Evolutionary conservation across 92 coral and sea anemone species (phyloP).

Genomic region (Metridium senile): DNA sequence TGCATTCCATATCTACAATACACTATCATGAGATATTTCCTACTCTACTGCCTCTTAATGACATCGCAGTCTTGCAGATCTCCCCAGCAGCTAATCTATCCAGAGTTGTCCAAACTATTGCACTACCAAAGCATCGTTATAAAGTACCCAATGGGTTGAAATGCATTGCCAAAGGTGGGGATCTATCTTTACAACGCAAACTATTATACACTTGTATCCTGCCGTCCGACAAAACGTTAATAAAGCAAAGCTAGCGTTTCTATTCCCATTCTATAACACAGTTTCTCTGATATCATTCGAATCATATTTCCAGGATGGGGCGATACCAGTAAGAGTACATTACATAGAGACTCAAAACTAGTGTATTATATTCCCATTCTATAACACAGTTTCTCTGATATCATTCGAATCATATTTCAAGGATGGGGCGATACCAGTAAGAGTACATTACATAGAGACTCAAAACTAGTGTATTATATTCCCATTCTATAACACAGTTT

Average conservation of each 20-base stretch:
- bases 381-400: neutral
- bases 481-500: neutral
- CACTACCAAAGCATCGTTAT: conserved; percentile 6
- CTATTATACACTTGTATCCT: too few relatives aligned
- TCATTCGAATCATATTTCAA: neutral
- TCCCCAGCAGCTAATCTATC: neutral
- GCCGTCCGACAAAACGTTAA: neutral
- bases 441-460: neutral
- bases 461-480: neutral
- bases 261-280: too few relatives aligned
- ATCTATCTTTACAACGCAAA: neutral
- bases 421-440: conserved; percentile 16
- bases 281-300: neutral
- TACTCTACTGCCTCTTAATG: neutral
- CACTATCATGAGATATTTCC: conserved; percentile 10
- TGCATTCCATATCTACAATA: neutral
- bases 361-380: neutral
- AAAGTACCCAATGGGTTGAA: conserved; percentile 8
- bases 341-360: neutral
- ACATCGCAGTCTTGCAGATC: conserved; percentile 15
- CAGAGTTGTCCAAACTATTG: neutral
- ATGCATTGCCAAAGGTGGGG: conserved; percentile 10
- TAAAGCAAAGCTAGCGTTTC: neutral
- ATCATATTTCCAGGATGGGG: conserved; percentile 14
- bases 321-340: neutral